Evolutionary conservation across 2,113 vertebrate species (phyloP).

Genomic region (Alligator sinensis): DNA sequence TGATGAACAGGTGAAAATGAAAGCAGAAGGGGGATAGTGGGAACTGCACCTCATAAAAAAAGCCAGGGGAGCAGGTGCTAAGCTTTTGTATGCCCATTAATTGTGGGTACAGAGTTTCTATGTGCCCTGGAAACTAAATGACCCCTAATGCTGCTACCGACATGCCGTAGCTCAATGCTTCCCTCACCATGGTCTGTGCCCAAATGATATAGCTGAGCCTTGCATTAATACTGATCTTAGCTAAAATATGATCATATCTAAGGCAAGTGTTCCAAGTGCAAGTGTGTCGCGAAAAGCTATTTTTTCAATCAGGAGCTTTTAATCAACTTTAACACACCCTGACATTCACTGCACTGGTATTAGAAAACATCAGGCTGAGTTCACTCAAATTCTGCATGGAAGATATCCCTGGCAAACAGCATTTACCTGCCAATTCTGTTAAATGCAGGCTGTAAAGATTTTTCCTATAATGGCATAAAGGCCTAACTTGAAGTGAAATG

Average conservation of each 20-base stretch:
- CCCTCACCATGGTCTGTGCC: neutral
- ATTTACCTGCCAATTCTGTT: neutral
- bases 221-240: neutral
- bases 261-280: neutral
- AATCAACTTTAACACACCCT: neutral
- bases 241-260: neutral
- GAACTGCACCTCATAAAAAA: neutral
- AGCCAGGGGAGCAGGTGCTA: fast-evolving
- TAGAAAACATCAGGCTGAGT: neutral
- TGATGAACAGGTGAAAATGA: fast-evolving
- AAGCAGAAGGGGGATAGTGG: neutral
- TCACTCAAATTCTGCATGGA: neutral
- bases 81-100: fast-evolving
- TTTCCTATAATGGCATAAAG: neutral
- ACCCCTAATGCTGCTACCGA: neutral
- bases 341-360: neutral
- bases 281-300: neutral
- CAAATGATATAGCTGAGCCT: neutral
- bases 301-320: neutral
- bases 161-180: fast-evolving
- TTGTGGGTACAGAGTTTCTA: neutral
- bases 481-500: neutral
- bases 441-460: neutral
- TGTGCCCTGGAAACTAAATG: neutral
- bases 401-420: neutral